Evolutionary conservation across 2,113 vertebrate genomes (phyloP), one percentile per base, ranked within the genome.

Genomic region (Malurus melanocephalus): DNA sequence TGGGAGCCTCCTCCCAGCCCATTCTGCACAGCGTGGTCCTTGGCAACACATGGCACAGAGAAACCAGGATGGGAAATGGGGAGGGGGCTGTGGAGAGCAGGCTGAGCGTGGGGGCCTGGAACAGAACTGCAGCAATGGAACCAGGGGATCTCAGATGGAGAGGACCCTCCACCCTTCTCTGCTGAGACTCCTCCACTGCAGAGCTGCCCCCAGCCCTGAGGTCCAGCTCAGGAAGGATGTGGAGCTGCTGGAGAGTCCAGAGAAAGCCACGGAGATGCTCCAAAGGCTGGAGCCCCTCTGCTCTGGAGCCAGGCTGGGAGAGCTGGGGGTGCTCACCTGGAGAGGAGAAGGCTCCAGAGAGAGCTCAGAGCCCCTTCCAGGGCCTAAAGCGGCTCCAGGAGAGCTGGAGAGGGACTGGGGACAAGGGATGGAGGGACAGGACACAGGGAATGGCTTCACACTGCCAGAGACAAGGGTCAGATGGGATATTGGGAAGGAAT

Each of bases 31-130:
- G 22, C 0, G 3, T 4, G 61, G 17, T 10, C 15, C 32, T 15
- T 3, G 3, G 53, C 10, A 33, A 7, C 11, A 0, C 1, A 4
- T 23, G 52, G 3, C 26, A 10, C 24, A 9, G 35, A 15, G 45
- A 45, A 46, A 52, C 38, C 18, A 42, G 56, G 27, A 2, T 13
- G 43, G 59, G 42, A 35, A 51, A 2, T 60, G 74, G 51, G 4
- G 7, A 53, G 38, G 35, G 9, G 40, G 26, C 53, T 83, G 43
- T 60, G 66, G 85, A 24, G 60, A 28, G 13, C 2, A 22, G 69
- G 40, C 32, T 51, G 46, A 43, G 57, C 0, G 3, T 15, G 38
- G 24, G 19, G 38, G 40, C 48, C 33, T 1, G 3, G 32, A 32
- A n/a, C 1, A 38, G 62, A 80, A 60, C 73, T 80, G 55, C 51